Evolutionary conservation across 1,140 invertebrate genomes (phyloP), one percentile per base, ranked within the genome.

Genomic region (Bombus ignitus): DNA sequence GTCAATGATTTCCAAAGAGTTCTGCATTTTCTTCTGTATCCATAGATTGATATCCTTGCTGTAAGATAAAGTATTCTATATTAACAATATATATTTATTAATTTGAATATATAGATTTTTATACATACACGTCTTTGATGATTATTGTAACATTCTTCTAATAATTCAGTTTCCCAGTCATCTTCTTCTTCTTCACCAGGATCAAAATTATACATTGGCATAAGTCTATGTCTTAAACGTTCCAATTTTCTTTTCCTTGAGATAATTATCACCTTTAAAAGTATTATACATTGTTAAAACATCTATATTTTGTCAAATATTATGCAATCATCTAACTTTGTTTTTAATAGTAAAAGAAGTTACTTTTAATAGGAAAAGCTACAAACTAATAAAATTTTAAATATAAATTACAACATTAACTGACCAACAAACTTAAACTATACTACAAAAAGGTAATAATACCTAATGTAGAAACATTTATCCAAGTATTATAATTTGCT

Each of bases 131-230:
- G 92, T 94, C 93, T 93, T 84, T 95, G 94, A 68, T 93, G 90
- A 70, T 90, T 93, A 83, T 85, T 93, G 32, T 95, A 85, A 80
- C 93, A 93, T 87, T 95, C 94, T 76, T 95, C 94, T n/a, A 95
- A 90, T 65, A 97, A 92, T 90, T 97, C 96, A 22, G 96, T 96
- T 91, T 97, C 96, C 96, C 96, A 97, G 77, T 97, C 96, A 86
- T 96, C 95, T 89, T 93, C 96, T 13, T 94, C 96, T 85, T 96
- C 96, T 91, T 96, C 96, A 44, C 95, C 95, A 68, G 96, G 96
- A 88, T 97, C 96, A 94, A 97, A 97, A 90, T 96, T 97, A 87
- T 97, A 97, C 86, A 97, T 92, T n/a, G 96, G 96, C 96, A 97
- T 96, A 28, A 97, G 91, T 91, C 96, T 96, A 89, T 97, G 96